Conservation (phyloP, 2,113 vertebrate genomes). For the Blennius ocellaris region DNA sequence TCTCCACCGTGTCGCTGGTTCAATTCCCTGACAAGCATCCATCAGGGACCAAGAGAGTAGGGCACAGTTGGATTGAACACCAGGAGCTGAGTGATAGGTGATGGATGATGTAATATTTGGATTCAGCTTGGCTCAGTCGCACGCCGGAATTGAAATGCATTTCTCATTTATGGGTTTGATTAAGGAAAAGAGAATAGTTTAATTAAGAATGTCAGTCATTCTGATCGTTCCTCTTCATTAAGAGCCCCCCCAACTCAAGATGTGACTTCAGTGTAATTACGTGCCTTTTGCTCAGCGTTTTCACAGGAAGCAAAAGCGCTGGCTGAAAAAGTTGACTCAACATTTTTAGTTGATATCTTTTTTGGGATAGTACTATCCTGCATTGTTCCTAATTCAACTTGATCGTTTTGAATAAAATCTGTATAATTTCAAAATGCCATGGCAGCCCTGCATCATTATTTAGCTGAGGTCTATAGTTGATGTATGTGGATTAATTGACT, state of each 20-base stretch:
- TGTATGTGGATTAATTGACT: conserved; percentile 18
- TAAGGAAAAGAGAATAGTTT: conserved; percentile 72
- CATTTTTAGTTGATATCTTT: background rate
- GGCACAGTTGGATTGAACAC: conserved; percentile 37
- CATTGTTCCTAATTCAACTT: background rate
- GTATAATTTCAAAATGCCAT: background rate
- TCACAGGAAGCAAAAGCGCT: conserved; percentile 8
- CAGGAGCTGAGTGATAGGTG: conserved; percentile 51
- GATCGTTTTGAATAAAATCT: background rate
- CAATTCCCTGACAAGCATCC: conserved; percentile 77
- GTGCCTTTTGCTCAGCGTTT: background rate
- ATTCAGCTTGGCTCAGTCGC: conserved; percentile 37
- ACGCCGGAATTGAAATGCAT: conserved; percentile 70
- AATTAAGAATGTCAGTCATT: conserved; percentile 75
- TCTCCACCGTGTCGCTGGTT: conserved; percentile 68
- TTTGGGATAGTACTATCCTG: too few relatives aligned
- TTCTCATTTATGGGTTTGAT: conserved; percentile 75
- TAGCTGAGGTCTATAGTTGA: conserved; percentile 10
- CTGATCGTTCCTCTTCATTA: conserved; percentile 64
- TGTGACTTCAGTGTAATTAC: conserved; percentile 14
- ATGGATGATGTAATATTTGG: conserved; percentile 72
- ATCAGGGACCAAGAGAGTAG: conserved; percentile 69
- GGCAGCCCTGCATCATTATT: background rate
- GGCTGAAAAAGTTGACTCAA: conserved; percentile 1
- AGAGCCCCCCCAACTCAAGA: conserved; percentile 4